Conservation (phyloP, 1,140 invertebrate species). For the Drosophila littoralis region DNA sequence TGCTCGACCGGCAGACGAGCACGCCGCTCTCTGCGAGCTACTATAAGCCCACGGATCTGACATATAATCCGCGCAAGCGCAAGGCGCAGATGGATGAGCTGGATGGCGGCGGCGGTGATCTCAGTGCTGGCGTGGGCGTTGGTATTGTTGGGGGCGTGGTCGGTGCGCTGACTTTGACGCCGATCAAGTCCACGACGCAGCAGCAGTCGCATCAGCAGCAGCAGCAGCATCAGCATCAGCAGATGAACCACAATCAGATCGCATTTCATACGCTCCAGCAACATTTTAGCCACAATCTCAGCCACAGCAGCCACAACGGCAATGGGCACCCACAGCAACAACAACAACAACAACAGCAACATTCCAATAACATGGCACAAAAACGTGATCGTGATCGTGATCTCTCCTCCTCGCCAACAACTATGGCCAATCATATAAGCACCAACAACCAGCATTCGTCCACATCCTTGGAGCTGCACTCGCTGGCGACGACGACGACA, state of each 20-base stretch:
- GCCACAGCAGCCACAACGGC: slow-evolving; percentile 51
- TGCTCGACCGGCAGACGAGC: slow-evolving; percentile 74
- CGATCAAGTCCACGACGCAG: slow-evolving; percentile 55
- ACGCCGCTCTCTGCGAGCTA: slow-evolving; percentile 70
- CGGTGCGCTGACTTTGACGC: slow-evolving; percentile 70
- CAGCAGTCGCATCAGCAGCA: slow-evolving; percentile 36
- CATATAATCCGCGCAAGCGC: slow-evolving; percentile 69
- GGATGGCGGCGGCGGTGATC: slow-evolving; percentile 6
- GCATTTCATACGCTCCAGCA: slow-evolving; percentile 72
- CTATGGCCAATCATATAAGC: slow-evolving; percentile 24
- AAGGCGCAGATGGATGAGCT: slow-evolving; percentile 63
- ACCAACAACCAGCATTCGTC: slow-evolving; percentile 31
- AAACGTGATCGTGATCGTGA: slow-evolving; percentile 81
- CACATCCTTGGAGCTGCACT: slow-evolving; percentile 47
- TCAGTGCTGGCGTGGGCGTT: slow-evolving; percentile 30
- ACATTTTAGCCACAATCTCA: slow-evolving; percentile 71
- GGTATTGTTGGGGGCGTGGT: slow-evolving; percentile 52
- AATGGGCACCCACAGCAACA: slow-evolving; percentile 39
- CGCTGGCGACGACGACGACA: slow-evolving; percentile 13
- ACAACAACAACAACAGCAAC: slow-evolving; percentile 53
- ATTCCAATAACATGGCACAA: slow-evolving; percentile 79
- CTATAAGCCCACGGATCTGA: slow-evolving; percentile 70
- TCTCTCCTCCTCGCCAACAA: slow-evolving; percentile 67
- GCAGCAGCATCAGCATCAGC: slow-evolving; percentile 44
- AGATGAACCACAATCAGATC: slow-evolving; percentile 75